phyloP scores from a whole-genome alignment of 1,140 invertebrate genomes.

The Bombus fervidus region DNA sequence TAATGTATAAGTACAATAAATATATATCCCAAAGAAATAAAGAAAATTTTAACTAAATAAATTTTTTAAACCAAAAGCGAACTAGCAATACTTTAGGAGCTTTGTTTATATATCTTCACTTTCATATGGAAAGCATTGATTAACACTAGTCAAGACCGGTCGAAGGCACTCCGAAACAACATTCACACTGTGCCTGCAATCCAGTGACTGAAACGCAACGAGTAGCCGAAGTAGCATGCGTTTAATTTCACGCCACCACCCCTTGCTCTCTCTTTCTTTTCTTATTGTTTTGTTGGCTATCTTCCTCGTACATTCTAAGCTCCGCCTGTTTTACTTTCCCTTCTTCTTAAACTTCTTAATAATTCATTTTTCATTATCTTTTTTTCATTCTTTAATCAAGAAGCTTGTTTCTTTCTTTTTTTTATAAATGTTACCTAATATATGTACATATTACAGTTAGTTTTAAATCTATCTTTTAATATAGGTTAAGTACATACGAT shows the following conservation, averaged over 20 bases:
- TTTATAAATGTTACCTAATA: not conserved
- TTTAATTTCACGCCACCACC: constrained; percentile 51
- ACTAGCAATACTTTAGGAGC: not conserved
- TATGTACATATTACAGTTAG: not conserved
- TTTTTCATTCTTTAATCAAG: not conserved
- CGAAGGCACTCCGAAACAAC: not conserved
- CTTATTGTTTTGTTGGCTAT: not conserved
- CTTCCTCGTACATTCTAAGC: not conserved
- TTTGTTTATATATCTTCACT: not conserved
- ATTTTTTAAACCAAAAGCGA: not conserved
- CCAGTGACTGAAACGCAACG: constrained; percentile 61
- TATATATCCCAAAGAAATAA: not conserved
- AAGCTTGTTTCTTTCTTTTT: not conserved
- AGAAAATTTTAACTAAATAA: not conserved
- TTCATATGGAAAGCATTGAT: not conserved
- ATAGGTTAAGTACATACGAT: not conserved
- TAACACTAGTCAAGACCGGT: not conserved
- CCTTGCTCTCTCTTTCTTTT: constrained; percentile 20
- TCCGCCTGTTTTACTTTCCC: not conserved
- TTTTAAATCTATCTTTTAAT: not conserved
- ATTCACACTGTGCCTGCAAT: constrained; percentile 60
- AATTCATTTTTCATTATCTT: not conserved
- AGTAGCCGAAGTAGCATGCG: constrained; percentile 28
- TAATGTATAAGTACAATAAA: constrained; percentile 19
- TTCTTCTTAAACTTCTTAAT: not conserved